Conservation (phyloP, 2,888 invertebrate species). For the Dysmachus trigonus region DNA sequence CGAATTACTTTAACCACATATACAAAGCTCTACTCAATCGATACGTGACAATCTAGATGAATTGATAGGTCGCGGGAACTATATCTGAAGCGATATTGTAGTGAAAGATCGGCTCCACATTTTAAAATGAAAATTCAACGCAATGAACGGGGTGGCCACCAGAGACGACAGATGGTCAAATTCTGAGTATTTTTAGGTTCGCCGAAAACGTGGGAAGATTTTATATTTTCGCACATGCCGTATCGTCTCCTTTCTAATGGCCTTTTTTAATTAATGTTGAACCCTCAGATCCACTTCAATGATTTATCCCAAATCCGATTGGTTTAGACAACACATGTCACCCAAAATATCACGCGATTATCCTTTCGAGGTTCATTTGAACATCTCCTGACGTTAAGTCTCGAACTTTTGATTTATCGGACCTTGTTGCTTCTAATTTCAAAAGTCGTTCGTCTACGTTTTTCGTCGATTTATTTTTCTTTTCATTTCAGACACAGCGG, state of each 20-base stretch:
- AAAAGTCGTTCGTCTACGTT: background rate
- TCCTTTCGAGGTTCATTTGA: conserved; percentile 20
- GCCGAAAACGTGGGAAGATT: background rate
- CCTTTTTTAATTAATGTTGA: background rate
- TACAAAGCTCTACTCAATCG: background rate
- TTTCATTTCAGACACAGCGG: background rate
- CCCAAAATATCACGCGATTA: conserved; percentile 3
- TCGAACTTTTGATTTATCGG: conserved; percentile 23
- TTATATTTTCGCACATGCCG: background rate
- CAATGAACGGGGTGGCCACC: background rate
- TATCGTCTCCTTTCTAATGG: background rate
- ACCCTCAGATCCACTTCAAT: background rate
- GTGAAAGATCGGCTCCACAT: background rate
- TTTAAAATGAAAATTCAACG: background rate
- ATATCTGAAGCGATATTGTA: conserved; percentile 3
- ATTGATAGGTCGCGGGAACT: background rate
- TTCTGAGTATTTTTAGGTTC: conserved; percentile 8
- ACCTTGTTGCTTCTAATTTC: conserved; percentile 1
- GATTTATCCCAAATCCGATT: background rate
- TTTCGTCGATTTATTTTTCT: background rate
- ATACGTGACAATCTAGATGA: background rate
- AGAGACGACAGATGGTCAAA: background rate
- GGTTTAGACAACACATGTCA: conserved; percentile 18
- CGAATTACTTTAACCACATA: conserved; percentile 3
- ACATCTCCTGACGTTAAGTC: background rate